phyloP scores from a whole-genome alignment of 2,888 invertebrate genomes.

The Plagiodera versicolora region DNA sequence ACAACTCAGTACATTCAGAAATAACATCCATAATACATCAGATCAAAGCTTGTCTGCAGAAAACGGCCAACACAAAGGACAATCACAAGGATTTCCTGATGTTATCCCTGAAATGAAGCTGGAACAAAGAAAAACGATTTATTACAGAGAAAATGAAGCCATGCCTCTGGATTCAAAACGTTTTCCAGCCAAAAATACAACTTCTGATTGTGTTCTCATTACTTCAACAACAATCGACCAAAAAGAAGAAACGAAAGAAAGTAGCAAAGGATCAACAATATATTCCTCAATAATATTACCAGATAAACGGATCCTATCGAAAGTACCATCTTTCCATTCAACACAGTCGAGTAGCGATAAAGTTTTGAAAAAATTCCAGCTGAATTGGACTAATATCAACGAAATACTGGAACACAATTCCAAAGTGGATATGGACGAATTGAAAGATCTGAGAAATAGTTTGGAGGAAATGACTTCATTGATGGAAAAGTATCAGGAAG shows the following conservation, averaged over 20 bases:
- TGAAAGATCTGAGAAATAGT: conserved; percentile 28
- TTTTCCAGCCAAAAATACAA: too few relatives aligned
- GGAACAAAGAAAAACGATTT: not conserved
- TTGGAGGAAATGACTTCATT: conserved; percentile 19
- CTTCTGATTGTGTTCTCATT: too few relatives aligned
- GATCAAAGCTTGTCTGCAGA: not conserved
- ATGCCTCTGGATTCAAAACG: not conserved
- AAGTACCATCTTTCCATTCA: not conserved
- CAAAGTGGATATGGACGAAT: conserved; percentile 23
- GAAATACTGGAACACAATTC: conserved; percentile 25
- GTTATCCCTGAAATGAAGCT: not conserved
- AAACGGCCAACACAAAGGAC: not conserved
- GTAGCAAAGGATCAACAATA: too few relatives aligned
- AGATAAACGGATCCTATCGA: not conserved
- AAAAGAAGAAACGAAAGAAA: too few relatives aligned
- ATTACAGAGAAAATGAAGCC: not conserved
- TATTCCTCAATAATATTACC: too few relatives aligned
- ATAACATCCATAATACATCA: not conserved
- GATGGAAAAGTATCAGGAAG: conserved; percentile 11
- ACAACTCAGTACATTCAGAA: not conserved
- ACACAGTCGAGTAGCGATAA: conserved; percentile 17
- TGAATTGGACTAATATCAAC: conserved; percentile 27
- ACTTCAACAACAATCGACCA: too few relatives aligned
- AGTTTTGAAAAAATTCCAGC: conserved; percentile 28
- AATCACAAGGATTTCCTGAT: not conserved